A percentile compares a stretch with the other conserved stretches of the same genome.
These are phyloP conservation scores for Phyllotreta cruciferae DNA, from an alignment of 2,888 invertebrate species.

Conservation along the genomic window DNA sequence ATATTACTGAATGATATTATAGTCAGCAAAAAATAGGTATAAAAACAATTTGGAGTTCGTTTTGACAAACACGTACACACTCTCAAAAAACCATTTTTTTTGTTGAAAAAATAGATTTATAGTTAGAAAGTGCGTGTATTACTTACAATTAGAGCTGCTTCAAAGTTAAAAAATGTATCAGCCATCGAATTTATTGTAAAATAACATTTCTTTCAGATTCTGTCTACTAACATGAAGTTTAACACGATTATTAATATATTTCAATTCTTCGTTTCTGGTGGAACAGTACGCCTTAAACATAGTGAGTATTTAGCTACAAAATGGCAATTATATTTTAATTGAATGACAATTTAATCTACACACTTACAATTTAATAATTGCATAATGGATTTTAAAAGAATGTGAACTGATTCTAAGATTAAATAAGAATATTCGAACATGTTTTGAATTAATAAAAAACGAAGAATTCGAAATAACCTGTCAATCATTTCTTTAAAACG, in stretches of 20 bases:
- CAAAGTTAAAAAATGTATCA: slow-evolving; percentile 88
- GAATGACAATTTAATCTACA: too few relatives aligned
- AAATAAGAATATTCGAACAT: too few relatives aligned
- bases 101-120: too few relatives aligned
- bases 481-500: neutral
- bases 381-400: too few relatives aligned
- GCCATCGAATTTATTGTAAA: slow-evolving; percentile 68
- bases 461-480: neutral
- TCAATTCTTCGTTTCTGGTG: neutral
- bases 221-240: slow-evolving; percentile 22
- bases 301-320: too few relatives aligned
- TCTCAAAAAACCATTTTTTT: too few relatives aligned
- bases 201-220: slow-evolving; percentile 29
- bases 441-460: too few relatives aligned
- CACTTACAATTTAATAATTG: too few relatives aligned
- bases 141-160: slow-evolving; percentile 80
- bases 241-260: slow-evolving; percentile 2
- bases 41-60: slow-evolving; percentile 20
- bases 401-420: neutral
- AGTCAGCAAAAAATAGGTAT: slow-evolving; percentile 15
- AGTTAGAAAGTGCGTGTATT: slow-evolving; percentile 1
- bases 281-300: too few relatives aligned
- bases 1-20: too few relatives aligned
- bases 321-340: too few relatives aligned
- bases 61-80: slow-evolving; percentile 16